These are phyloP conservation scores for Teleiodes luculella DNA, from an alignment of 2,888 invertebrate genomes.

Conservation along the genomic window DNA sequence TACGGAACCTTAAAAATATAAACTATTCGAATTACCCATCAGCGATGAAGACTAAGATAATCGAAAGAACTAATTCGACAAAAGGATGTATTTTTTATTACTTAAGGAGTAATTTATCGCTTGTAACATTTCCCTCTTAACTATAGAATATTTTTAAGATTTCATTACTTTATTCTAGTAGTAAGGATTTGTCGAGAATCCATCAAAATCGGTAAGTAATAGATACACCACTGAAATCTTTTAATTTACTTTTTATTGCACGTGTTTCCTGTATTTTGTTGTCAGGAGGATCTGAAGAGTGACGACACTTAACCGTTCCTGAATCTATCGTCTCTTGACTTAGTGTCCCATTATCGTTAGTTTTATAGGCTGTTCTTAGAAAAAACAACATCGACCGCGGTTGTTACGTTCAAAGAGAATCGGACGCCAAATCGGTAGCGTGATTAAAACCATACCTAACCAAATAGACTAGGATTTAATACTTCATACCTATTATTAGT, in stretches of 20 bases:
- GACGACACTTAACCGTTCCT: slow-evolving; percentile 20
- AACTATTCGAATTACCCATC: too few relatives aligned
- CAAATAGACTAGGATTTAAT: too few relatives aligned
- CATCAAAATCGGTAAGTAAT: slow-evolving; percentile 35
- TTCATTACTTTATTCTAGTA: too few relatives aligned
- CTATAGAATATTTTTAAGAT: neutral
- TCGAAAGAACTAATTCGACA: too few relatives aligned
- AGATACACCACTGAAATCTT: slow-evolving; percentile 56
- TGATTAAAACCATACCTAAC: neutral
- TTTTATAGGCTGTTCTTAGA: slow-evolving; percentile 9
- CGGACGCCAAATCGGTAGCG: neutral
- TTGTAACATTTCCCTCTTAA: too few relatives aligned
- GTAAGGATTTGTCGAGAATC: slow-evolving; percentile 27
- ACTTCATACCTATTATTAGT: too few relatives aligned
- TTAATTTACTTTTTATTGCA: slow-evolving; percentile 61
- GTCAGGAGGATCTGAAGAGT: slow-evolving; percentile 27
- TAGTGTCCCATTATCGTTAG: slow-evolving; percentile 7
- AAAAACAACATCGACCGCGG: slow-evolving; percentile 10
- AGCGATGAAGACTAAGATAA: too few relatives aligned
- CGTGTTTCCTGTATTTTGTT: slow-evolving; percentile 54
- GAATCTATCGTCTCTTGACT: slow-evolving; percentile 17
- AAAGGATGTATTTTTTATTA: too few relatives aligned
- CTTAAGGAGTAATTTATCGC: too few relatives aligned
- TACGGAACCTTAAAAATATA: too few relatives aligned
- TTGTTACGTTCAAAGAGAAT: neutral